Evolutionary conservation across 2,797 vertebrate genomes (phyloP).

Genomic region (Coreius guichenoti): DNA sequence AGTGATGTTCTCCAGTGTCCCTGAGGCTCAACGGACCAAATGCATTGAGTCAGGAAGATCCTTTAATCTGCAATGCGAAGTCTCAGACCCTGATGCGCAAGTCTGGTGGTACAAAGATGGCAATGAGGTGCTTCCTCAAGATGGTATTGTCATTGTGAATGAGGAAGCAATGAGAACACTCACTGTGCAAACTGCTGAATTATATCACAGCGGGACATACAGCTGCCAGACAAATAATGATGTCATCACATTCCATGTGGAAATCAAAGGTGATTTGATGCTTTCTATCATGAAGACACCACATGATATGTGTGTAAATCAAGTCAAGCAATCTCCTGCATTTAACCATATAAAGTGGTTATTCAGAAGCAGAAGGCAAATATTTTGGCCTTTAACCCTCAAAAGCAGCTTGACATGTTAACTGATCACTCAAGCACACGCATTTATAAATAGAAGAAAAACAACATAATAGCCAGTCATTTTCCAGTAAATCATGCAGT

Average conservation of each 20-base stretch:
- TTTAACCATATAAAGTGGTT: conserved; percentile 18
- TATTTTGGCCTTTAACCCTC: neutral
- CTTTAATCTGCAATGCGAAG: conserved; percentile 83
- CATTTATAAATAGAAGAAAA: neutral
- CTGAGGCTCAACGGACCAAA: conserved; percentile 72
- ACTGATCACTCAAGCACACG: neutral
- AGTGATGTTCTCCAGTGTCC: conserved; percentile 75
- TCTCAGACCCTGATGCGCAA: conserved; percentile 77
- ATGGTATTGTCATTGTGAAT: conserved; percentile 79
- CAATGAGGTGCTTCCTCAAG: conserved; percentile 72
- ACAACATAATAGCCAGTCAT: neutral
- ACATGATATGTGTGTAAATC: conserved; percentile 26
- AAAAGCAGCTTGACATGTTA: conserved; percentile 25
- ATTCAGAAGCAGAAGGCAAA: conserved; percentile 13
- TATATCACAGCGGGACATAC: conserved; percentile 83
- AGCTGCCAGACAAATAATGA: conserved; percentile 79
- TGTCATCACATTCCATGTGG: conserved; percentile 83
- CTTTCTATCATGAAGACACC: conserved; percentile 36
- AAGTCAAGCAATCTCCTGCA: conserved; percentile 6
- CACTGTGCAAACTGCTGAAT: conserved; percentile 76
- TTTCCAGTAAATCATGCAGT: conserved; percentile 45
- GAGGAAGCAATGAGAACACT: conserved; percentile 80
- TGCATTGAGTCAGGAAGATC: conserved; percentile 76
- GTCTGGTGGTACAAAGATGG: conserved; percentile 89
- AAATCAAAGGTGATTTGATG: conserved; percentile 87